Conservation (phyloP, 2,113 vertebrate species). For the Laterallus jamaicensis region DNA sequence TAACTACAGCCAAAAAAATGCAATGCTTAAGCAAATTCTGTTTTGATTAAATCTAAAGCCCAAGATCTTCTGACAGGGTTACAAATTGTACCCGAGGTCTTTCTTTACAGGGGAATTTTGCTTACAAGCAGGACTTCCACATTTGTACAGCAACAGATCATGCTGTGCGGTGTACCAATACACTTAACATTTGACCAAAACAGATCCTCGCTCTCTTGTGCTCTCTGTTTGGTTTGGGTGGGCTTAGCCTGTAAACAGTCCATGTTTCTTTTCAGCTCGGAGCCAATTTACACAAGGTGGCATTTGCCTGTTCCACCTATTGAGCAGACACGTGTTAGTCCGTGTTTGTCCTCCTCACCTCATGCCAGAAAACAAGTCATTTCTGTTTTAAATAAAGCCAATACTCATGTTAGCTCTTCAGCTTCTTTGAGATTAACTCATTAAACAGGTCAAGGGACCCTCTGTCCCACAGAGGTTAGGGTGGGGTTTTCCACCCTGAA, state of each 20-base stretch:
- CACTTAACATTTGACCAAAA: neutral
- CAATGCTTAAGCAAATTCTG: neutral
- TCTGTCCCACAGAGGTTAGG: neutral
- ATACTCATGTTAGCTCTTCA: slow-evolving; percentile 4
- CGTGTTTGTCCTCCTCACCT: neutral
- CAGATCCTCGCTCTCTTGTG: fast-evolving
- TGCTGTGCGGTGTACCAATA: neutral
- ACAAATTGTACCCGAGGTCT: neutral
- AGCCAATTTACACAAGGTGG: neutral
- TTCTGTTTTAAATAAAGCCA: slow-evolving; percentile 43
- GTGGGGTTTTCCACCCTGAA: slow-evolving; percentile 1
- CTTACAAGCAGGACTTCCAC: neutral
- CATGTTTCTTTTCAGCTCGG: neutral
- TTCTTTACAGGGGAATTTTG: neutral
- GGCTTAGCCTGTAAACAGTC: neutral
- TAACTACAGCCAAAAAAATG: neutral
- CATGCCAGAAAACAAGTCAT: slow-evolving; percentile 13
- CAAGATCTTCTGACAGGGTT: neutral
- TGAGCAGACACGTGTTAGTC: neutral
- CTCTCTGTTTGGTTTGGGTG: neutral
- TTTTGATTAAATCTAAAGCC: neutral
- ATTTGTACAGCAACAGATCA: neutral
- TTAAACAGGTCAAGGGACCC: slow-evolving; percentile 45
- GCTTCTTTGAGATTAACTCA: slow-evolving; percentile 46
- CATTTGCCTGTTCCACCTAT: neutral